Percentiles rank a stretch among this genome's conserved stretches.
These are phyloP conservation scores for Prionchulus punctatus DNA, from an alignment of 2,888 invertebrate genomes.

Conservation along the genomic window DNA sequence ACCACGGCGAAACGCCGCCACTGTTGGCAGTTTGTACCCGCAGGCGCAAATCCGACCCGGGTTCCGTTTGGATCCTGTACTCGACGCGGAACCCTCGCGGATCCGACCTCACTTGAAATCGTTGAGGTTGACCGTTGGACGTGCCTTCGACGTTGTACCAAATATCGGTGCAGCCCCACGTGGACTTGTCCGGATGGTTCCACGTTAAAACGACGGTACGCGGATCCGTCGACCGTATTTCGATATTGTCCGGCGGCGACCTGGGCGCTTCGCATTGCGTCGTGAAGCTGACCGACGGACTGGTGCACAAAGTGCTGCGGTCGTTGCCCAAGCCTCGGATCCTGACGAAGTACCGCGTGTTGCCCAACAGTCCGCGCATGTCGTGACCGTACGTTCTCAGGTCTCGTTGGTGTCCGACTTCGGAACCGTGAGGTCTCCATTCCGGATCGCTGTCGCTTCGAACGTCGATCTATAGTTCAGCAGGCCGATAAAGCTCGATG, in stretches of 20 bases:
- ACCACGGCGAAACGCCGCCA: constrained; percentile 8
- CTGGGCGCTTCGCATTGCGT: constrained; percentile 18
- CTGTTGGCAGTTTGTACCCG: constrained; percentile 6
- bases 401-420: constrained; percentile 7
- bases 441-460: constrained; percentile 17
- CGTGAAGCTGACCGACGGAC: constrained; percentile 19
- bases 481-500: not conserved
- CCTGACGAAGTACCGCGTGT: constrained; percentile 19
- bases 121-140: constrained; percentile 4
- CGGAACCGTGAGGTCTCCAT: constrained; percentile 17
- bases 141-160: constrained; percentile 9
- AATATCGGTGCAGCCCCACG: constrained; percentile 12
- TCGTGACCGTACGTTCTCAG: constrained; percentile 9
- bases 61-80: constrained; percentile 9
- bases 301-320: constrained; percentile 18
- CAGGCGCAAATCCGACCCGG: constrained; percentile 10
- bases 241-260: constrained; percentile 8
- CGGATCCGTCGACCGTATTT: not conserved
- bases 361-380: constrained; percentile 13
- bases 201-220: constrained; percentile 7
- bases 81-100: constrained; percentile 11
- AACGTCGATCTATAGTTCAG: constrained; percentile 16
- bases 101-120: constrained; percentile 10
- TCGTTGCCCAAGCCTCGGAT: constrained; percentile 19
- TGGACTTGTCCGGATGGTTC: constrained; percentile 9